Conservation (phyloP, 2,113 vertebrate species). For the Ciconia stormi region DNA sequence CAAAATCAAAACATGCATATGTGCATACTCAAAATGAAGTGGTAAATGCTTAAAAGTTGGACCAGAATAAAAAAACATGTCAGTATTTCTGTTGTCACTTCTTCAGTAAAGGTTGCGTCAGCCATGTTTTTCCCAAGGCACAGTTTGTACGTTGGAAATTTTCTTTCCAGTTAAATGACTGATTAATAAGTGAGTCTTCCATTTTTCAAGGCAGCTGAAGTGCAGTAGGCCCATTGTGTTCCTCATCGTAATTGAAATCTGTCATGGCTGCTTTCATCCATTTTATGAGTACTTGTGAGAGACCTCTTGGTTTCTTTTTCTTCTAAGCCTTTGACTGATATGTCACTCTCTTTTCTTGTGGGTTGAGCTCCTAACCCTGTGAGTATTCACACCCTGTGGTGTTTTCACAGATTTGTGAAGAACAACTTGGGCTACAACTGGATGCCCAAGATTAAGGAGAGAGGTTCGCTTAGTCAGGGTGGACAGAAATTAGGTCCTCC, state of each 20-base stretch:
- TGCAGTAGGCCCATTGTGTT: background rate
- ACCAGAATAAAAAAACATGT: background rate
- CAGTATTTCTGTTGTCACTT: background rate
- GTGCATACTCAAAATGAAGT: background rate
- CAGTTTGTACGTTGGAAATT: background rate
- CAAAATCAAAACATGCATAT: constrained; percentile 56
- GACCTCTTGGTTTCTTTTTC: background rate
- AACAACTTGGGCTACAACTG: background rate
- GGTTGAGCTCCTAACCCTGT: background rate
- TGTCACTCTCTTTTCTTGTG: background rate
- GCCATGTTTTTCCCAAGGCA: background rate
- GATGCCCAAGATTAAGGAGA: background rate
- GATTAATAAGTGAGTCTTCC: background rate
- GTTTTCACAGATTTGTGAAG: background rate
- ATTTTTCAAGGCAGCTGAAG: background rate
- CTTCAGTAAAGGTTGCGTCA: background rate
- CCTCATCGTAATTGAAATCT: background rate
- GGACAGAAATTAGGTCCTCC: background rate
- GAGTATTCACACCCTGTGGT: background rate
- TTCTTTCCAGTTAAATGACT: background rate
- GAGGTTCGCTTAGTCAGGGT: background rate
- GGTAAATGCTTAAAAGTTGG: background rate
- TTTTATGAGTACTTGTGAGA: background rate
- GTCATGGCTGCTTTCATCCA: background rate
- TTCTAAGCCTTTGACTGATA: background rate